Percentiles rank a stretch among this genome's conserved stretches.
Evolutionary conservation across 2,797 vertebrate species (phyloP).

Genomic region (Bradypodion ventrale): DNA sequence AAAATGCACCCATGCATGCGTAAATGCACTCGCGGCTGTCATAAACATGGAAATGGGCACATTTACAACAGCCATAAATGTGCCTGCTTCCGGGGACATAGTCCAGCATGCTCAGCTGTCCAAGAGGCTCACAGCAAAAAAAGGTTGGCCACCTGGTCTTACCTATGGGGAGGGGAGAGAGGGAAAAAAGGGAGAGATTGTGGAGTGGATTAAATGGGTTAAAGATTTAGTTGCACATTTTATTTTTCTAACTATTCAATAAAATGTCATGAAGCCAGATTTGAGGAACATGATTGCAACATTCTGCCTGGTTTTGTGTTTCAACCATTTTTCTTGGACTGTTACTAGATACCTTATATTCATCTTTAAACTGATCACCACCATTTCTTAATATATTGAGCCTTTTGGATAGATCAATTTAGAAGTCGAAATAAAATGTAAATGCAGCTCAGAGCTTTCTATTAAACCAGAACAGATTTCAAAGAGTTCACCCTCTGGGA

Average conservation of each 20-base stretch:
- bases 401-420: neutral
- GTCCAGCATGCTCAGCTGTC: too few species aligned
- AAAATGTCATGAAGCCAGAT: neutral
- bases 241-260: neutral
- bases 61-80: too few species aligned
- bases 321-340: neutral
- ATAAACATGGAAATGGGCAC: too few species aligned
- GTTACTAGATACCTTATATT: neutral
- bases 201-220: neutral
- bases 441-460: slow-evolving; percentile 44
- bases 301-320: neutral
- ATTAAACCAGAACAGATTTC: slow-evolving; percentile 55
- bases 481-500: slow-evolving; percentile 53
- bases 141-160: too few species aligned
- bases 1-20: too few species aligned
- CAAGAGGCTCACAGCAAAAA: too few species aligned
- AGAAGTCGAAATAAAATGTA: slow-evolving; percentile 42
- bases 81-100: too few species aligned
- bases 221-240: neutral
- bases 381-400: neutral
- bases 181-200: neutral
- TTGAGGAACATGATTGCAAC: neutral
- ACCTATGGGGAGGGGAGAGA: neutral
- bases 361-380: slow-evolving; percentile 1
- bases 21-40: too few species aligned